Evolutionary conservation across 2,888 invertebrate genomes (phyloP), one percentile per base, ranked within the genome.

Genomic region (Aphelenchoides bicaudatus): DNA sequence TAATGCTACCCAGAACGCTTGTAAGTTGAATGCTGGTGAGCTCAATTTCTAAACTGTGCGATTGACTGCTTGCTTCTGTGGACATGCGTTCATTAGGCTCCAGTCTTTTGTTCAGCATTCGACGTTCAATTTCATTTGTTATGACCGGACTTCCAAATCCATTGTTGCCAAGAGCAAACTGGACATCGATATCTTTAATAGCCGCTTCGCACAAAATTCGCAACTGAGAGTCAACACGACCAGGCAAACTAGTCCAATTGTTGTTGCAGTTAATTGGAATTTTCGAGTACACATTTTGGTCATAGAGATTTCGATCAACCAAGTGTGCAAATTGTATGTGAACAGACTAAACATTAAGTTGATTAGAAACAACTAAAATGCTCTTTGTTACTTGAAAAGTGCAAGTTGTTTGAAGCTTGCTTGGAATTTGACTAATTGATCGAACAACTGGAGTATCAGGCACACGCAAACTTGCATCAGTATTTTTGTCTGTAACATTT

Each of bases 271-370:
- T 49, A 8, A 59, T 38, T 1, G 68, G 64, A 5, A 71, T 54
- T 27, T 59, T 66, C 23, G 59, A 30, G 37, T 63, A 58, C 8
- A 68, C 70, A 19, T 39, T 52, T 28, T 71, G 61, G 27, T 58
- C 54, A 21, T 50, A 30, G 3, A 51, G 39, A 19, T 31, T 38
- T 28, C 39, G 38, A 8, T 56, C 61, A 8, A 61, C 52, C 13
- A 70, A 19, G 25, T 70, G 63, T 21, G 67, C 29, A 16, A 70
- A 21, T 37, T 68, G 66, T 21, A 47, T 31, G 50, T 67, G 60
- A 3, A 46, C 30, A n/a, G 52, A 51, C 52, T 51, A 29, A 43
- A 43, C 13, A 30, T n/a, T 13, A 5, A 48, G 8, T n/a, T 23
- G 5, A 8, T 43, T 43, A 43, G 10, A 10, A 48, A 21, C 43